phyloP scores from a whole-genome alignment of 2,888 invertebrate species.

The Heliconius charithonia region DNA sequence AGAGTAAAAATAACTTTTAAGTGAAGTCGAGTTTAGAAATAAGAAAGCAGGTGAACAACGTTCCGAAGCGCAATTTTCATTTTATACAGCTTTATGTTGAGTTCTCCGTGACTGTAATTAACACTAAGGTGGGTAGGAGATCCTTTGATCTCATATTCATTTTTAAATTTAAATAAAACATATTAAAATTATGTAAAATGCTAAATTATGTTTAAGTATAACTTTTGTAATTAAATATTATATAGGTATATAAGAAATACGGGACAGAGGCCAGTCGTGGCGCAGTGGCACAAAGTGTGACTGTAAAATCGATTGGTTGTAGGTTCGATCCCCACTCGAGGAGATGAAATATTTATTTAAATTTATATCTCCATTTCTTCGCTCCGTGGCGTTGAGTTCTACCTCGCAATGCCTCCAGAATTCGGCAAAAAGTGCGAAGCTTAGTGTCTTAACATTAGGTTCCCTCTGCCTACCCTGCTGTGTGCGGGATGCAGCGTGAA shows the following conservation, averaged over 20 bases:
- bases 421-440: no score
- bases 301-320: no score
- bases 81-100: slow-evolving; percentile 43
- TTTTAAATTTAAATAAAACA: slow-evolving; percentile 39
- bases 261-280: no score
- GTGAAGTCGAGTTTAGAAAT: slow-evolving; percentile 24
- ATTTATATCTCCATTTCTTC: no score
- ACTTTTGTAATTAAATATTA: slow-evolving; percentile 6
- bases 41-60: slow-evolving; percentile 40
- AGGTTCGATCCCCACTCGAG: no score
- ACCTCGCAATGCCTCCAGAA: no score
- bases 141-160: slow-evolving; percentile 45
- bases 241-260: not conserved
- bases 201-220: slow-evolving; percentile 18
- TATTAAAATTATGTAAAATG: slow-evolving; percentile 30
- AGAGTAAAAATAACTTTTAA: slow-evolving; percentile 15
- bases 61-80: slow-evolving; percentile 47
- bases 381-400: no score
- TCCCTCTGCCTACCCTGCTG: no score
- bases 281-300: no score
- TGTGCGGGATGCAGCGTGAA: no score
- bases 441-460: no score
- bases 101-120: slow-evolving; percentile 47
- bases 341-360: no score
- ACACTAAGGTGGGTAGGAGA: slow-evolving; percentile 42